Evolutionary conservation across 2,888 invertebrate species (phyloP).

Genomic region (Microctonus brassicae): DNA sequence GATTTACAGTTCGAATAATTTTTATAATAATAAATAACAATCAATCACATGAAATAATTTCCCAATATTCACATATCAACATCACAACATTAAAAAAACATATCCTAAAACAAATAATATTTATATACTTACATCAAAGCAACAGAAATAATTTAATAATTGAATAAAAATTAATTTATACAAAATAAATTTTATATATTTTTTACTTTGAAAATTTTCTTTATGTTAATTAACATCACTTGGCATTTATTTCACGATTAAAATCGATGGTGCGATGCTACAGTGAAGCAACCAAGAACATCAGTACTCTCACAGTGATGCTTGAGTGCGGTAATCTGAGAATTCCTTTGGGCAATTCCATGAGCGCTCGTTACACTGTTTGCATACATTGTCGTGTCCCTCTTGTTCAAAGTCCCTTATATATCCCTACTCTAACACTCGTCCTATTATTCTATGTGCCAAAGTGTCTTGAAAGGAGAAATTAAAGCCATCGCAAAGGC

Average conservation of each 20-base stretch:
- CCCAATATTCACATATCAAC: background rate
- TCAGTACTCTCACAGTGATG: constrained; percentile 34
- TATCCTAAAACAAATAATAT: too few species aligned
- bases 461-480: constrained; percentile 58
- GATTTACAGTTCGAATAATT: background rate
- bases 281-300: constrained; percentile 18
- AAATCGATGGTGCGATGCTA: constrained; percentile 25
- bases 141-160: too few species aligned
- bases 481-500: background rate
- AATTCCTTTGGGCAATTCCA: constrained; percentile 55
- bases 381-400: constrained; percentile 62
- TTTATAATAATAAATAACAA: background rate
- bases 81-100: background rate
- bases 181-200: too few species aligned
- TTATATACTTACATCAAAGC: too few species aligned
- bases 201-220: too few species aligned
- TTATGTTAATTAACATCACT: too few species aligned
- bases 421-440: constrained; percentile 54
- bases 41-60: background rate
- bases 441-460: constrained; percentile 61
- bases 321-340: constrained; percentile 58
- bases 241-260: constrained; percentile 10
- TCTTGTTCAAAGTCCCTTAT: constrained; percentile 57
- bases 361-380: constrained; percentile 55
- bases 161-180: too few species aligned